Conservation (phyloP, 2,888 invertebrate genomes). For the Oscheius onirici region DNA sequence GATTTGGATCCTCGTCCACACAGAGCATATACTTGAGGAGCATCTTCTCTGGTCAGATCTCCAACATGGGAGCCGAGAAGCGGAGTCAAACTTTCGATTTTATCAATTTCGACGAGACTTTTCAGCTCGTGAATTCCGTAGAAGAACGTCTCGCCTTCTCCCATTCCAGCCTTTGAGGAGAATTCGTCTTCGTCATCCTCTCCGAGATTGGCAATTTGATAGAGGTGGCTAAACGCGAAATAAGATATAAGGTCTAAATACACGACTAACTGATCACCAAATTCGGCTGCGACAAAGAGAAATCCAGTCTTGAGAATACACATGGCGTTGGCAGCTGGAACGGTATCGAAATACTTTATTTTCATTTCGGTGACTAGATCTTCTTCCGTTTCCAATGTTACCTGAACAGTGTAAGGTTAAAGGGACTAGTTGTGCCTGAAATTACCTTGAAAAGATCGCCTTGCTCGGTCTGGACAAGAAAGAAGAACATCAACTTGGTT, state of each 20-base stretch:
- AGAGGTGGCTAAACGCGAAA: slow-evolving; percentile 82
- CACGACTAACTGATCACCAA: slow-evolving; percentile 95
- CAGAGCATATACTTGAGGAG: slow-evolving; percentile 94
- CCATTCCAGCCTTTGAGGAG: slow-evolving; percentile 83
- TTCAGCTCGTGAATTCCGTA: slow-evolving; percentile 92
- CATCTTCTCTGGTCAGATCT: slow-evolving; percentile 90
- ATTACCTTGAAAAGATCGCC: slow-evolving; percentile 92
- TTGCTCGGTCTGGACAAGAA: slow-evolving; percentile 97
- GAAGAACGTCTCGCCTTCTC: slow-evolving; percentile 98
- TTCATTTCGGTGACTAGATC: slow-evolving; percentile 97
- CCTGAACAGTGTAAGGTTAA: slow-evolving; percentile 22
- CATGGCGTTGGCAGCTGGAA: slow-evolving; percentile 94
- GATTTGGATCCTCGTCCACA: slow-evolving; percentile 96
- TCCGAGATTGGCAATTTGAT: slow-evolving; percentile 98
- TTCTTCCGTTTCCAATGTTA: slow-evolving; percentile 91
- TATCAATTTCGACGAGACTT: slow-evolving; percentile 92
- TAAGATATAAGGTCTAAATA: not conserved
- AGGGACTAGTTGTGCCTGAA: too few relatives aligned
- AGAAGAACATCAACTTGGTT: slow-evolving; percentile 99
- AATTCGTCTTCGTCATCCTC: slow-evolving; percentile 99
- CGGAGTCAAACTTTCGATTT: slow-evolving; percentile 64
- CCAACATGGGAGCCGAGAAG: slow-evolving; percentile 69
- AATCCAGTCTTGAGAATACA: slow-evolving; percentile 98
- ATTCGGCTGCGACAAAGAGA: slow-evolving; percentile 96
- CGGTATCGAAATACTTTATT: slow-evolving; percentile 98